These are phyloP conservation scores for Bombus soroeensis DNA, from an alignment of 1,140 invertebrate genomes.

Conservation along the genomic window DNA sequence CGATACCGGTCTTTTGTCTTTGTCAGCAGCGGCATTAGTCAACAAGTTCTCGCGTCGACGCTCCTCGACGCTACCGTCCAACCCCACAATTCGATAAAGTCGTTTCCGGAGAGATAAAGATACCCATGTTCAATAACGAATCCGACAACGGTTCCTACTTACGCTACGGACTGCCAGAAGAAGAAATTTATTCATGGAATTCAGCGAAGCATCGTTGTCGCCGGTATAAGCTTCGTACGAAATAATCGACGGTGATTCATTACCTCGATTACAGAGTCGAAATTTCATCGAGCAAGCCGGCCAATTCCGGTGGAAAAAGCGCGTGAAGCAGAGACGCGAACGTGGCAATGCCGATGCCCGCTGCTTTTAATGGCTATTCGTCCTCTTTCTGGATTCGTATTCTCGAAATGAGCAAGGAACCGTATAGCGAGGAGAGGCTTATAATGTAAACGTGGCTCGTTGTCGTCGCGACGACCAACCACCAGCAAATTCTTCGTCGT, in stretches of 20 bases:
- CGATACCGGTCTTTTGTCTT: conserved; percentile 49
- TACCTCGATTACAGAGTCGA: conserved; percentile 33
- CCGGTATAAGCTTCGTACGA: not conserved
- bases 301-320: not conserved
- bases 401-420: conserved; percentile 14
- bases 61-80: not conserved
- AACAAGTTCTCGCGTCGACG: conserved; percentile 23
- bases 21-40: conserved; percentile 53
- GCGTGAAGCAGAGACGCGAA: conserved; percentile 26
- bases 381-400: conserved; percentile 34
- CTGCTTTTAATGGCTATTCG: conserved; percentile 45
- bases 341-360: conserved; percentile 14
- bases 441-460: conserved; percentile 19
- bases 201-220: conserved; percentile 2
- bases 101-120: not conserved
- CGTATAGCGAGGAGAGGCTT: conserved; percentile 8
- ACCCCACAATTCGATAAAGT: conserved; percentile 8
- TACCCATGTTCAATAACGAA: conserved; percentile 24
- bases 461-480: conserved; percentile 29
- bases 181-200: conserved; percentile 26
- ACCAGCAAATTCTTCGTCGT: conserved; percentile 47
- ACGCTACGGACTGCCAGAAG: not conserved
- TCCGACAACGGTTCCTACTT: conserved; percentile 24
- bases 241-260: conserved; percentile 53
- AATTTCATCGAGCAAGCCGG: conserved; percentile 35